These are phyloP conservation scores for Baryphthengus martii DNA, from an alignment of 2,113 vertebrate species.

Conservation along the genomic window DNA sequence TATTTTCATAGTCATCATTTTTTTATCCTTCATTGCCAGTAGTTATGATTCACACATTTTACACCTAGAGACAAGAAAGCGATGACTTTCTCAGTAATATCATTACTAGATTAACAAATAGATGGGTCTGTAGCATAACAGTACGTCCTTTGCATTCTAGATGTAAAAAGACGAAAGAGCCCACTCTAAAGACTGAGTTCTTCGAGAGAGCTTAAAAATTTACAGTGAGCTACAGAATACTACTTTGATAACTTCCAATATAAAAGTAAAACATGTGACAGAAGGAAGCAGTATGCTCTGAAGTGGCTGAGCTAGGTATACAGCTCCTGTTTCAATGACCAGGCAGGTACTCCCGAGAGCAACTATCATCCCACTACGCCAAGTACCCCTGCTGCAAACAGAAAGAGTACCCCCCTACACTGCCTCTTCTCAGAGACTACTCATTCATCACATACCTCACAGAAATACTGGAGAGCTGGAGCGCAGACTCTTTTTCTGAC, in stretches of 20 bases:
- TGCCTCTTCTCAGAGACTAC: not conserved
- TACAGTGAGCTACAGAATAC: not conserved
- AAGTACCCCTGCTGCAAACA: rapidly evolving
- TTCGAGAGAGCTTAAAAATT: not conserved
- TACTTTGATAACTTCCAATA: not conserved
- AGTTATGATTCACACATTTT: not conserved
- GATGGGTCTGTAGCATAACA: not conserved
- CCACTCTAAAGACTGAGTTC: not conserved
- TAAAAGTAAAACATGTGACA: not conserved
- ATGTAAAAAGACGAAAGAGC: not conserved
- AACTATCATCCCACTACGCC: not conserved
- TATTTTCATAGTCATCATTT: not conserved
- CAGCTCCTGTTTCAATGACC: not conserved
- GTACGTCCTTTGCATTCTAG: not conserved
- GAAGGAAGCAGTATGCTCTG: not conserved
- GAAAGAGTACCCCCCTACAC: not conserved
- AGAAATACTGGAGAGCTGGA: not conserved
- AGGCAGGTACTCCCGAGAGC: not conserved
- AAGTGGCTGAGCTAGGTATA: not conserved
- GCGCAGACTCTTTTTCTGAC: not conserved
- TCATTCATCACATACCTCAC: not conserved
- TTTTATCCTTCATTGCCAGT: not conserved
- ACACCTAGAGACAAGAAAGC: not conserved
- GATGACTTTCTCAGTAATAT: not conserved
- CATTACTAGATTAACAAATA: not conserved